Evolutionary conservation across 2,113 vertebrate species (phyloP), one percentile per base, ranked within the genome.

Genomic region (Melanerpes formicivorus): DNA sequence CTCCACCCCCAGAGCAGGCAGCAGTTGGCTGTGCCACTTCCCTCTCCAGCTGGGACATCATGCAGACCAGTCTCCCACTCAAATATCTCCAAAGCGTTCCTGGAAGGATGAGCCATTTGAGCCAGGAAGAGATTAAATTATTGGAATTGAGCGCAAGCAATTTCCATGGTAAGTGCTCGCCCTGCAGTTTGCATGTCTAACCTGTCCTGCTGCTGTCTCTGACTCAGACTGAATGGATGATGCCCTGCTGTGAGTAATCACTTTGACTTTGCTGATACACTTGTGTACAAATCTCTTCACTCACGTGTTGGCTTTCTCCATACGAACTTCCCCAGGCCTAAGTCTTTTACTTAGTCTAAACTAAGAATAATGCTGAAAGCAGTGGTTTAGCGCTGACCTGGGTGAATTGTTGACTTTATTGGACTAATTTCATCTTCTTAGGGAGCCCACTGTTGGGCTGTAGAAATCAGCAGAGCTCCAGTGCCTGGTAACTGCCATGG

Each of bases 81-180:
- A 3, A 59, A 34, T 6, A 25, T 86, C 86, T 74, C 40, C 78
- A 27, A 70, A 70, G 91, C 42, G 55, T 93, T 96, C 95, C 90
- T 92, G 91, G 92, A 96, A 96, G 70, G 76, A 65, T 87, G 73
- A 81, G 60, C 75, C 76, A 22, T 94, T 54, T 72, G 50, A 95
- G 85, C 65, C 84, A 78, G 55, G 93, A 90, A 87, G 65, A 84
- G 70, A 95, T 95, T 48, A 60, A 89, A 85, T 95, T 78, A 77
- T 54, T 66, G 58, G 69, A 90, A 70, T 1, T 63, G 75, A 85
- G 76, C 40, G 87, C 63, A 91, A 89, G 81, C 92, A 82, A 81
- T 95, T 92, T 90, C 73, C 70, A 30, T 18, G 14, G 0, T 55
- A 46, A 91, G 70, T 48, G 56, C 50, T 54, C 84, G 73, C 30